Percentiles rank a stretch among this genome's conserved stretches.
These are phyloP conservation scores for Brachyalestes nurse DNA, from an alignment of 2,797 vertebrate genomes.

Conservation along the genomic window DNA sequence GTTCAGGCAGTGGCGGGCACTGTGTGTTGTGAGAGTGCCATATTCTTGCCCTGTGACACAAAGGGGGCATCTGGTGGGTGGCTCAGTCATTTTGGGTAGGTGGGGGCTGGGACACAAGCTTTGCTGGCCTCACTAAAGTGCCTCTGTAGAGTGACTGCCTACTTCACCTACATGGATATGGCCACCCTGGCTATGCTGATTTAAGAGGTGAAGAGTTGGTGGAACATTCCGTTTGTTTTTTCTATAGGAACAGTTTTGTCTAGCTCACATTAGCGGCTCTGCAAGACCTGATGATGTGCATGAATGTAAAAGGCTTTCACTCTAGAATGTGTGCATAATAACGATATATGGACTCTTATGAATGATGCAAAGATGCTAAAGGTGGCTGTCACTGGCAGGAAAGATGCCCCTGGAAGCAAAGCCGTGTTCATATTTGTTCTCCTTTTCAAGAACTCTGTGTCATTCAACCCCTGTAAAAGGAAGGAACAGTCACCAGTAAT, in stretches of 20 bases:
- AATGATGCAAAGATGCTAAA: conserved; percentile 1
- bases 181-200: too few relatives aligned
- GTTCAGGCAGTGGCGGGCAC: too few relatives aligned
- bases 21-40: too few relatives aligned
- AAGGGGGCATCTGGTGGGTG: too few relatives aligned
- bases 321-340: background rate
- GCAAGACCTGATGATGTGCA: background rate
- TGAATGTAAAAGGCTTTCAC: background rate
- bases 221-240: background rate
- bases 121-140: too few relatives aligned
- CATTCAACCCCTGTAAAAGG: conserved; percentile 8
- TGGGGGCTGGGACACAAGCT: too few relatives aligned
- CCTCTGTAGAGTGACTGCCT: too few relatives aligned
- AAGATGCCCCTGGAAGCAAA: background rate
- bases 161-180: too few relatives aligned
- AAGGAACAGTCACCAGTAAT: background rate
- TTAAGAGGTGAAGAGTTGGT: background rate
- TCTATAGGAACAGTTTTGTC: background rate
- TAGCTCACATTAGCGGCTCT: background rate
- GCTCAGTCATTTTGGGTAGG: too few relatives aligned
- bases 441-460: background rate
- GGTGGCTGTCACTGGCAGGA: background rate
- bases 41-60: too few relatives aligned
- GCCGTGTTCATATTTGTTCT: background rate
- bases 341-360: background rate